phyloP scores from a whole-genome alignment of 2,797 vertebrate genomes.

The Epinephelus awoara region DNA sequence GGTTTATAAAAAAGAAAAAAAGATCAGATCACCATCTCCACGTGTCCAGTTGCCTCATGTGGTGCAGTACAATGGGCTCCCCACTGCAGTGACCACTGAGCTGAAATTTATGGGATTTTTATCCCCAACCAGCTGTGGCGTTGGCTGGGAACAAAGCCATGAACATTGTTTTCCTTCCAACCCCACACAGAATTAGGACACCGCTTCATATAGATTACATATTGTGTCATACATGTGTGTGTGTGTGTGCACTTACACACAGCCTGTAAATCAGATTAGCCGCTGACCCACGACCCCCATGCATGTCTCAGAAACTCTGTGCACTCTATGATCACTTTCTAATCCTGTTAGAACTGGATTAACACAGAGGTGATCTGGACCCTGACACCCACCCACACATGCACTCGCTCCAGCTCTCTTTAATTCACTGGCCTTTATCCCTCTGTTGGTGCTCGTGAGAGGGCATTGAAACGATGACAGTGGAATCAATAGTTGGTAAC shows the following conservation, averaged over 20 bases:
- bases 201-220: constrained; percentile 37
- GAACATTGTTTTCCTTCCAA: constrained; percentile 35
- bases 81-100: constrained; percentile 37
- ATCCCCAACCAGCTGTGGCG: constrained; percentile 41
- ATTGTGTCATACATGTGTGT: constrained; percentile 21
- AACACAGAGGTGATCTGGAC: constrained; percentile 57
- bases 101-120: constrained; percentile 54
- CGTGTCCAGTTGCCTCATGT: constrained; percentile 40
- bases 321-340: constrained; percentile 67
- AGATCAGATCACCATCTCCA: constrained; percentile 34
- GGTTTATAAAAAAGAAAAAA: constrained; percentile 2
- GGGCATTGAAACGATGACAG: constrained; percentile 45
- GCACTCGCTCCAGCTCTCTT: constrained; percentile 13
- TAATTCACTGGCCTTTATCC: constrained; percentile 7
- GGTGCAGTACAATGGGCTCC: constrained; percentile 25
- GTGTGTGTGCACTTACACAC: constrained; percentile 8
- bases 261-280: constrained; percentile 63
- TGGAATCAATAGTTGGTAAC: constrained; percentile 43
- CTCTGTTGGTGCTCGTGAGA: neutral
- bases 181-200: constrained; percentile 27
- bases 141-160: constrained; percentile 32
- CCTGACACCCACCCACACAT: constrained; percentile 35
- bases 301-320: constrained; percentile 46
- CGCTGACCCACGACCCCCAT: constrained; percentile 47
- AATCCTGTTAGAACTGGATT: constrained; percentile 74